phyloP scores from a whole-genome alignment of 2,888 invertebrate genomes.

The Mesorhabditis sp. region DNA sequence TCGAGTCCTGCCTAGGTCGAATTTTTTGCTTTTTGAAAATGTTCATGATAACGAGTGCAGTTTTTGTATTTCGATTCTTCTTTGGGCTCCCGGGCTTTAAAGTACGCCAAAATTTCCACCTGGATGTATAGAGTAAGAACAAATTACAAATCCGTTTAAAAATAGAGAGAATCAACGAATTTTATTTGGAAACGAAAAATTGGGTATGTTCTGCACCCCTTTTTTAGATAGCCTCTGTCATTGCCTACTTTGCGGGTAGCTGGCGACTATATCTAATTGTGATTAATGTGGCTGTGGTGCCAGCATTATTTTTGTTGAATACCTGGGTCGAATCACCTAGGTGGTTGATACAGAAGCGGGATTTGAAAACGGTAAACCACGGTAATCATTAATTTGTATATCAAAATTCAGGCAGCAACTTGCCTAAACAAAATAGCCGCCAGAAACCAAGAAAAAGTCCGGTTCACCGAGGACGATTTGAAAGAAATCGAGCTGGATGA shows the following conservation, averaged over 20 bases:
- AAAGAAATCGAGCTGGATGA: conserved; percentile 20
- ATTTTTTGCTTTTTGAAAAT: conserved; percentile 9
- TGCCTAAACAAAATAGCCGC: not conserved
- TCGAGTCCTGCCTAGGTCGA: conserved; percentile 38
- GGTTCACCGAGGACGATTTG: conserved; percentile 23
- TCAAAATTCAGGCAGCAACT: not conserved
- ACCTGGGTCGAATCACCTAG: conserved; percentile 31
- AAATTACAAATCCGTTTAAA: no score
- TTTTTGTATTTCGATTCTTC: not conserved
- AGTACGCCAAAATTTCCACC: no score
- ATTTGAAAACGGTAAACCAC: conserved; percentile 16
- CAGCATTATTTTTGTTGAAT: not conserved
- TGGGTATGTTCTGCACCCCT: not conserved
- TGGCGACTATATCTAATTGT: conserved; percentile 27
- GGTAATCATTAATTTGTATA: not conserved
- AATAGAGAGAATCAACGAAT: no score
- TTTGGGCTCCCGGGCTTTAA: not conserved
- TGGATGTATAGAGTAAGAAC: no score
- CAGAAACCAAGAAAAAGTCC: not conserved
- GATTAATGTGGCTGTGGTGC: conserved; percentile 15
- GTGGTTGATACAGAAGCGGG: conserved; percentile 37
- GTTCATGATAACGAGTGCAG: not conserved
- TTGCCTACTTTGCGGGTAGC: conserved; percentile 24
- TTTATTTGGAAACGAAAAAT: not conserved
- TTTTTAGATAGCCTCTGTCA: conserved; percentile 20